A percentile compares a stretch with the other conserved stretches of the same genome.
Evolutionary conservation across 2,888 invertebrate genomes (phyloP).

Genomic region (Conus canariensis): DNA sequence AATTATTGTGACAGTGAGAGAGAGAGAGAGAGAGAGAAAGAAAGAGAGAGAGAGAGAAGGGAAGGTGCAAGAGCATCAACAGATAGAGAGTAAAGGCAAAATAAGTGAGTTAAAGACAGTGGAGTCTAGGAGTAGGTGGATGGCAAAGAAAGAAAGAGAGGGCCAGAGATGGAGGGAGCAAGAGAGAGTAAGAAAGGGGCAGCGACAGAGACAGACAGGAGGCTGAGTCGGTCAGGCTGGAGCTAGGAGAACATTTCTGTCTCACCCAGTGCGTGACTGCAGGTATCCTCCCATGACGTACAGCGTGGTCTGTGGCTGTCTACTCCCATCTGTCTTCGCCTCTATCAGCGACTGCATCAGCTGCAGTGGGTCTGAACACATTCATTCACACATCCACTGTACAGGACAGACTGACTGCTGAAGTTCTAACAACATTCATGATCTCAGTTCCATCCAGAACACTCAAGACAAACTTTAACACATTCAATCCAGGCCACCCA

Average conservation of each 20-base stretch:
- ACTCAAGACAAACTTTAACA: too few relatives aligned
- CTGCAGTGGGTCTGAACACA: background rate
- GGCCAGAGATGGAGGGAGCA: too few relatives aligned
- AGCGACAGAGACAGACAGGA: background rate
- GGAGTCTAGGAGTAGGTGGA: background rate
- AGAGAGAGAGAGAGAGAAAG: too few relatives aligned
- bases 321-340: background rate
- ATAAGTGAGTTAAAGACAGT: background rate
- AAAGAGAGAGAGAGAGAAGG: too few relatives aligned
- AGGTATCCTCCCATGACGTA: conserved; percentile 39
- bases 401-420: background rate
- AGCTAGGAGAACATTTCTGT: too few relatives aligned
- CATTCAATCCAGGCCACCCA: too few relatives aligned
- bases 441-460: too few relatives aligned
- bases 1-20: too few relatives aligned
- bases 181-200: background rate
- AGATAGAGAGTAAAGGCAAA: too few relatives aligned
- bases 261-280: conserved; percentile 40
- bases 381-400: background rate
- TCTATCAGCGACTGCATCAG: conserved; percentile 6
- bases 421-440: too few relatives aligned
- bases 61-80: too few relatives aligned
- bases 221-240: background rate
- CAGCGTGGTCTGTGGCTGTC: conserved; percentile 14
- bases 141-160: background rate